Evolutionary conservation across 92 coral and sea anemone genomes (phyloP), one percentile per base, ranked within the genome.

Genomic region (Chrysogorgia sp.): DNA sequence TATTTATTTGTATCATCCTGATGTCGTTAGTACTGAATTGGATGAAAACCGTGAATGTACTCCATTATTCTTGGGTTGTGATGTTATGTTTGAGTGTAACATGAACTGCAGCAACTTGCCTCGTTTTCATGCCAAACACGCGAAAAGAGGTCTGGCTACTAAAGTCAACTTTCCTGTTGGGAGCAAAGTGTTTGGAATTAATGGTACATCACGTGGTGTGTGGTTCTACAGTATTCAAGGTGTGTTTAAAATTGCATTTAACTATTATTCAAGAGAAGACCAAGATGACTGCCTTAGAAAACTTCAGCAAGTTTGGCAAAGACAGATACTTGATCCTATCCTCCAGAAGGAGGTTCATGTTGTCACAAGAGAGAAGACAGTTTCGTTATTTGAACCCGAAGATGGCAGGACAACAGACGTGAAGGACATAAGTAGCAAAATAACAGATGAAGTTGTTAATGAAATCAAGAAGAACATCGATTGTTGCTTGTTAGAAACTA

Each of bases 221-320:
- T 92, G 97, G 97, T 90, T 92, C 62, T 92, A 92, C 80, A 90
- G 86, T 30, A 75, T 92, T 40, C 97, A 92, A 81, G 97, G 97
- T 37, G 63, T 90, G 26, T 92, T 92, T 75, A 86, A 88, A 79
- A 83, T 92, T 17, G 91, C 87, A 19, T 92, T 92, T 82, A 92
- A 90, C 83, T 83, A 75, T 68, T 92, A 92, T 69, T 77, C 77
- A 25, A 90, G 97, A 12, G 85, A 86, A 59, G 97, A 90, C 45
- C 97, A 92, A 75, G 74, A 90, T 4, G 91, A 83, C 28, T 86
- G 96, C 31, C 70, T 92, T 45, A 58, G 77, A 10, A 68, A 80
- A 12, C 83, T 92, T 50, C 83, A 78, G 59, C 40, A 80, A 28
- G 55, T 82, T 35, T 92, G 97, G 97, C 77, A 81, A 77, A 67